phyloP scores from a whole-genome alignment of 2,113 vertebrate species.

The Nyctibius bracteatus region DNA sequence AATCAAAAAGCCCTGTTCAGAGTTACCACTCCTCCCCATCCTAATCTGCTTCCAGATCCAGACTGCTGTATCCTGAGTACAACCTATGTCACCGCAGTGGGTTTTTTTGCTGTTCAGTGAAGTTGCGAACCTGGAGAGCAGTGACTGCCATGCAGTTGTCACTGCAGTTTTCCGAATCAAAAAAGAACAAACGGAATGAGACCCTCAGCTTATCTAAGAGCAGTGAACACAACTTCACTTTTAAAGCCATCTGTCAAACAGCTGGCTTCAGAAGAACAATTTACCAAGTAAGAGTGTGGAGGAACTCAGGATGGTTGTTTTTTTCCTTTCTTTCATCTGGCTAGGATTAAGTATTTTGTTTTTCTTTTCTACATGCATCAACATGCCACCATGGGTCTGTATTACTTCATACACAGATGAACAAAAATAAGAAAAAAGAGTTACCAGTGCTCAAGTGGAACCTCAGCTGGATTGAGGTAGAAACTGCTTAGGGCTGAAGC shows the following conservation, averaged over 20 bases:
- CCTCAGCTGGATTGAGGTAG: background rate
- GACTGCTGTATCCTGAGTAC: background rate
- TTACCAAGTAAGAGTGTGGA: constrained; percentile 1
- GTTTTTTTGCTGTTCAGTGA: background rate
- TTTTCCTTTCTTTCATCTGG: constrained; percentile 38
- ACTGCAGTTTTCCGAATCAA: background rate
- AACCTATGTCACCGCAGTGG: background rate
- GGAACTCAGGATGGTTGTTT: background rate
- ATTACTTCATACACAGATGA: constrained; percentile 24
- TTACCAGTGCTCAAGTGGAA: background rate
- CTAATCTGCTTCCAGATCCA: background rate
- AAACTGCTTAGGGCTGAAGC: background rate
- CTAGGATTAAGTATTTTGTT: constrained; percentile 43
- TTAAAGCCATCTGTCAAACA: constrained; percentile 49
- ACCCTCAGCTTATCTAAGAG: background rate
- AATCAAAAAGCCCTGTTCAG: background rate
- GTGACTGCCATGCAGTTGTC: background rate
- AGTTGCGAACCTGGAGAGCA: background rate
- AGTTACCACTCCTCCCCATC: background rate
- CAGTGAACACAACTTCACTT: background rate
- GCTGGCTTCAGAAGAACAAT: constrained; percentile 19
- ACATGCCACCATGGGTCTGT: background rate
- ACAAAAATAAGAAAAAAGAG: background rate
- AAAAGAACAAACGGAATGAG: background rate
- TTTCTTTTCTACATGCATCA: constrained; percentile 37